Base-by-base conservation (phyloP, 2,888 invertebrate genomes). In the Biston betularia region DNA sequence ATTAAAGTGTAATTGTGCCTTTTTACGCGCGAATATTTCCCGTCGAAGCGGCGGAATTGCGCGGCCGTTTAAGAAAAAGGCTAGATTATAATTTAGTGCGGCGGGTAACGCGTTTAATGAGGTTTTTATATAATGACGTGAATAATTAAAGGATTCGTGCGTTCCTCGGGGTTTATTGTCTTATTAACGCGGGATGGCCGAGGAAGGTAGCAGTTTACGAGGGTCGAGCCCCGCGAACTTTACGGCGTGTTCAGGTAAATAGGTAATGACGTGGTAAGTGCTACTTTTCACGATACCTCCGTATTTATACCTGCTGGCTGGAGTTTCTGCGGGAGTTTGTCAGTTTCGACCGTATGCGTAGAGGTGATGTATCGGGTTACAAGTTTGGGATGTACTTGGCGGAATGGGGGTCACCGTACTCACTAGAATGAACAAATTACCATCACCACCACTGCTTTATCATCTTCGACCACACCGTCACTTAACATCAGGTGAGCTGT, bases 41-140 rank as follows among this genome's bases (percentile, higher is more conserved):
- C 54, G 49, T 33, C 49, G 49, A 67, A 67, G 53, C 53, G 53
- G 48, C 58, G 63, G 54, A 67, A 63, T 67, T 68, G 62, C 69
- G 63, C 14, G 61, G 57, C 35, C 52, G 62, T 34, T 67, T 65
- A 68, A 60, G 63, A 64, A 68, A 63, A 73, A 69, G 15, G 62
- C 62, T 62, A 67, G 57, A 70, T 71, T 65, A 70, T 70, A 74
- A 70, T 70, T 75, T 69, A 66, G 63, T 59, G 59, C 62, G 8
- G 14, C 15, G 59, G 57, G 68, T 52, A 40, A 54, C 69, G 55
- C 65, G 40, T 70, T 73, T 70, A 65, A 71, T 68, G 68, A 61
- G 63, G 50, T 66, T 75, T 71, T 76, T 69, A 65, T 69, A 70
- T 71, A 70, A 69, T 67, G 65, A 75, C 67, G 70, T 70, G 68